These are phyloP conservation scores for Sanderia malayensis DNA, from an alignment of 30 jellyfish, hydroid and myxozoan species.

Conservation along the genomic window DNA sequence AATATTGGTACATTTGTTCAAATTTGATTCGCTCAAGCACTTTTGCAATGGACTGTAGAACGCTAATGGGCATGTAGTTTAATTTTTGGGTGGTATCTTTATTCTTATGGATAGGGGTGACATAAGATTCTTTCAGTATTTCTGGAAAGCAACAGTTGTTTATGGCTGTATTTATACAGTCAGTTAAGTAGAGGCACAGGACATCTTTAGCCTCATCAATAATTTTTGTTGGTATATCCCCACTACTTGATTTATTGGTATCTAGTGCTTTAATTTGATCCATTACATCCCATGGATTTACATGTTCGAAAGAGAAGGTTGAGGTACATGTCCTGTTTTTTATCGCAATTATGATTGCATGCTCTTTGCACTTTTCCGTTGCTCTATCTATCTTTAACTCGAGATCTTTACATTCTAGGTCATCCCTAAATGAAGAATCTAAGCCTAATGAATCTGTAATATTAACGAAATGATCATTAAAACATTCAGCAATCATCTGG, in stretches of 20 bases:
- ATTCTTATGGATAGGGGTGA: constrained; percentile 6
- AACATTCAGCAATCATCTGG: constrained; percentile 8
- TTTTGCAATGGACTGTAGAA: background rate
- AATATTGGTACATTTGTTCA: background rate
- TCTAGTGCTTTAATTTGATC: constrained; percentile 15
- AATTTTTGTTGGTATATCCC: constrained; percentile 15
- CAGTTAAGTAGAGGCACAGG: constrained; percentile 34
- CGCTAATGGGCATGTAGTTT: background rate
- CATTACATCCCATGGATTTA: constrained; percentile 2
- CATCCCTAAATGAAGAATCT: constrained; percentile 8
- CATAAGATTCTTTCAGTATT: constrained; percentile 17
- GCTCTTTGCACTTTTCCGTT: constrained; percentile 5
- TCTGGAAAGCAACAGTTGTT: constrained; percentile 23
- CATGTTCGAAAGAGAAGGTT: background rate
- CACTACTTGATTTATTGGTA: constrained; percentile 28
- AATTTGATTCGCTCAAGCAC: background rate
- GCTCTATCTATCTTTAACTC: constrained; percentile 1
- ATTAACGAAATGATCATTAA: background rate
- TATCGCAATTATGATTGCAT: constrained; percentile 1
- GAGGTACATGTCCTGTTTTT: background rate
- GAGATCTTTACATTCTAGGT: constrained; percentile 4
- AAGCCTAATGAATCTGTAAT: constrained; percentile 9
- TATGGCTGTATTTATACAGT: constrained; percentile 29
- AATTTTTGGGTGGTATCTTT: background rate
- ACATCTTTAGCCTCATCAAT: background rate